phyloP scores from a whole-genome alignment of 1,140 invertebrate species.

The Akabosia matsudoensis region DNA sequence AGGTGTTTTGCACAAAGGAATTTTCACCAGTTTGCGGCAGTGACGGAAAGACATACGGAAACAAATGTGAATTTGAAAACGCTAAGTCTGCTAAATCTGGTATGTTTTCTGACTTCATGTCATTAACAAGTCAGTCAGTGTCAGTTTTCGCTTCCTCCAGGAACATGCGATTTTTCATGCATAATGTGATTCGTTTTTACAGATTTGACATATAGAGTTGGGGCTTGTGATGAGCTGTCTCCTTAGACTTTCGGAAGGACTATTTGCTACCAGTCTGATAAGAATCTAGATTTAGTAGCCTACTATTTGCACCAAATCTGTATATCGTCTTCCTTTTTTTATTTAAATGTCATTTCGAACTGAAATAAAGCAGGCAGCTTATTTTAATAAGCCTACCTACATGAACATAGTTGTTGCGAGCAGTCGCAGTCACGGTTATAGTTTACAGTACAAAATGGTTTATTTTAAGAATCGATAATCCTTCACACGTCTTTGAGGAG shows the following conservation, averaged over 20 bases:
- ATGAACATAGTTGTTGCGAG: too few species aligned
- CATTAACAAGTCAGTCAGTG: neutral
- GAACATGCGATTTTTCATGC: neutral
- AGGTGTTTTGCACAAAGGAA: conserved; percentile 68
- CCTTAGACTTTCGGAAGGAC: neutral
- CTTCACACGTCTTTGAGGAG: too few species aligned
- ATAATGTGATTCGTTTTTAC: neutral
- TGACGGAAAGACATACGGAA: conserved; percentile 83
- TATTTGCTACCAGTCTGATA: too few species aligned
- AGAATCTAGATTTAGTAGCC: too few species aligned
- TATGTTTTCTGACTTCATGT: neutral
- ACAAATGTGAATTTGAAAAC: conserved; percentile 62
- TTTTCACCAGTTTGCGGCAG: conserved; percentile 87
- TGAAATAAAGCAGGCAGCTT: too few species aligned
- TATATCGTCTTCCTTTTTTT: too few species aligned
- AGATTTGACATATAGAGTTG: neutral
- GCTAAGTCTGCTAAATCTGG: conserved; percentile 5
- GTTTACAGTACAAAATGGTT: too few species aligned
- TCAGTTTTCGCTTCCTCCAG: neutral
- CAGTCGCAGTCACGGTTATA: too few species aligned
- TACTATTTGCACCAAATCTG: too few species aligned
- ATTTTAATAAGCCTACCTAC: too few species aligned
- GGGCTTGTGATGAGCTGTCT: neutral
- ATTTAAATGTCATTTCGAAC: too few species aligned
- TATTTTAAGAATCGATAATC: too few species aligned